These are phyloP conservation scores for Odocoileus virginianus DNA, from an alignment of 2,113 vertebrate species.

Conservation along the genomic window DNA sequence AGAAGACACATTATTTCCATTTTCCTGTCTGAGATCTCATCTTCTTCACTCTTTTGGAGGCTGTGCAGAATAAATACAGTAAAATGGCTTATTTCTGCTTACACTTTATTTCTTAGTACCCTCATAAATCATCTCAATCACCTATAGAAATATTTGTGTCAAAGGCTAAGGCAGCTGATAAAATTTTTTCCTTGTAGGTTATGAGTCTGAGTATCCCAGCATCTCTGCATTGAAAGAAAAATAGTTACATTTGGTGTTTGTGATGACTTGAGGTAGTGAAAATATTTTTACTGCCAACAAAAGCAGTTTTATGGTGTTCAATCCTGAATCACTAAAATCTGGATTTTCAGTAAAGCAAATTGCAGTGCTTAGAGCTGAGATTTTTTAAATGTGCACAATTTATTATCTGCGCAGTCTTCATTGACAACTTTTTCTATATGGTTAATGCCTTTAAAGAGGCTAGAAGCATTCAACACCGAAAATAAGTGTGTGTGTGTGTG, in stretches of 20 bases:
- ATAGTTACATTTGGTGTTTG: slow-evolving; percentile 58
- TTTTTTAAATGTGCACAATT: slow-evolving; percentile 25
- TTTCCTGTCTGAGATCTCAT: slow-evolving; percentile 42
- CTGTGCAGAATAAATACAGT: slow-evolving; percentile 64
- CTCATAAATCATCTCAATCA: slow-evolving; percentile 63
- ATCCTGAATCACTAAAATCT: slow-evolving; percentile 62
- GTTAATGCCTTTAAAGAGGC: slow-evolving; percentile 32
- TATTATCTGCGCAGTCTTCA: slow-evolving; percentile 41
- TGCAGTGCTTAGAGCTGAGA: slow-evolving; percentile 32
- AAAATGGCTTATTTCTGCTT: slow-evolving; percentile 65
- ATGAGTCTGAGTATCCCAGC: slow-evolving; percentile 43
- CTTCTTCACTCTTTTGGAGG: slow-evolving; percentile 35
- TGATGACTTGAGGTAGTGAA: slow-evolving; percentile 56
- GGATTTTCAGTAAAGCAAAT: slow-evolving; percentile 61
- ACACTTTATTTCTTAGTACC: slow-evolving; percentile 58
- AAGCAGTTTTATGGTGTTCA: slow-evolving; percentile 60
- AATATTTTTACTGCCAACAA: slow-evolving; percentile 70
- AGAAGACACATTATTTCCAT: slow-evolving; percentile 45
- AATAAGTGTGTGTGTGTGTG: background rate
- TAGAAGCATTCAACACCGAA: background rate
- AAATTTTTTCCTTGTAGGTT: slow-evolving; percentile 54
- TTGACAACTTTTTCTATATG: slow-evolving; percentile 31
- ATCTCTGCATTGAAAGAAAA: slow-evolving; percentile 65
- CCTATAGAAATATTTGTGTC: slow-evolving; percentile 67
- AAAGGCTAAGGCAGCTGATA: slow-evolving; percentile 68